phyloP scores from a whole-genome alignment of 1,140 invertebrate species.

The Ceratina japonica region DNA sequence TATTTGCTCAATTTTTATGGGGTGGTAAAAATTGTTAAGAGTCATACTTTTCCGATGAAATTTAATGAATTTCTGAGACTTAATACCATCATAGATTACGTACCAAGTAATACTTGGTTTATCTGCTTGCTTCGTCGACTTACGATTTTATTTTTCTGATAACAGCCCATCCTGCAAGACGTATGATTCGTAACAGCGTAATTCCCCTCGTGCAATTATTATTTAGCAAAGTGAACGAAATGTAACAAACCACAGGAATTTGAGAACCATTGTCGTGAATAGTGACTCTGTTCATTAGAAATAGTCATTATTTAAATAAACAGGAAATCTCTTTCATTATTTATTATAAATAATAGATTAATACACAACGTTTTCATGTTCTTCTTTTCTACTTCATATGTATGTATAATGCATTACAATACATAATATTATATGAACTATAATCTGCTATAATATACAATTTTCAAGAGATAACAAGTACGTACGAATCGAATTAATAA shows the following conservation, averaged over 20 bases:
- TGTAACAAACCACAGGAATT: not conserved
- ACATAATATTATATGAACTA: not conserved
- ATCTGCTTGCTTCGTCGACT: not conserved
- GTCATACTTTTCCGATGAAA: not conserved
- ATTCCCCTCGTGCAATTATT: not conserved
- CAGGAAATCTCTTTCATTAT: not conserved
- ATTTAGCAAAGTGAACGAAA: not conserved
- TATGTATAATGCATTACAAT: not conserved
- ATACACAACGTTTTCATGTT: not conserved
- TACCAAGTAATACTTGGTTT: not conserved
- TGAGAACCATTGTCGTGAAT: not conserved
- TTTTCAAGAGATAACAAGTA: not conserved
- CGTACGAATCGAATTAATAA: too few relatives aligned
- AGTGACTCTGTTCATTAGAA: not conserved
- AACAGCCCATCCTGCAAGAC: not conserved
- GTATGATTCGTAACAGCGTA: not conserved
- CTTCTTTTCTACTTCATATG: not conserved
- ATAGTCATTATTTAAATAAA: constrained; percentile 16
- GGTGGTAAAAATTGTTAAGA: not conserved
- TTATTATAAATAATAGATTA: not conserved
- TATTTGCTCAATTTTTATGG: too few relatives aligned
- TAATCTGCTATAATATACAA: not conserved
- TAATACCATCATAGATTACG: not conserved
- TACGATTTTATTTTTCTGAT: constrained; percentile 1
- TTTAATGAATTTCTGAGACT: constrained; percentile 15